phyloP scores from a whole-genome alignment of 2,888 invertebrate species.

The Anorthoa munda region DNA sequence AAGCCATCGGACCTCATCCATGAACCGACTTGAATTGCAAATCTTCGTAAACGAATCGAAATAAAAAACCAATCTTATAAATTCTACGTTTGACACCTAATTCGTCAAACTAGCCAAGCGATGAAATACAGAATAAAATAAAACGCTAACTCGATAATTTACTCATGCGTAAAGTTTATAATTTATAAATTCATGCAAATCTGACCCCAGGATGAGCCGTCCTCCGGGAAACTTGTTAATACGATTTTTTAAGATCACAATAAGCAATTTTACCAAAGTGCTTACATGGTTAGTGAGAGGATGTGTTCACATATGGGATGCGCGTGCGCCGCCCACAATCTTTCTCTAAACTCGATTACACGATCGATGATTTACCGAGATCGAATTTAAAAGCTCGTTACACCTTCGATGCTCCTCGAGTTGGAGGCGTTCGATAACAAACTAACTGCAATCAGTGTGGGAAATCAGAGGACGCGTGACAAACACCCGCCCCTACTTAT shows the following conservation, averaged over 20 bases:
- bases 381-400: slow-evolving; percentile 88
- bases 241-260: slow-evolving; percentile 64
- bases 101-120: slow-evolving; percentile 78
- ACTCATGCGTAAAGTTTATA: slow-evolving; percentile 71
- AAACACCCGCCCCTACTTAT: slow-evolving; percentile 69
- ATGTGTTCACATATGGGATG: slow-evolving; percentile 87
- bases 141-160: slow-evolving; percentile 55
- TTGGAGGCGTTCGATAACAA: slow-evolving; percentile 71
- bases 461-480: slow-evolving; percentile 70
- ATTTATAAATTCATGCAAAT: slow-evolving; percentile 78
- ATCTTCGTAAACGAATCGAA: slow-evolving; percentile 68
- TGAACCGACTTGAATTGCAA: slow-evolving; percentile 80
- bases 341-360: slow-evolving; percentile 89
- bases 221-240: slow-evolving; percentile 82
- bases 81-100: slow-evolving; percentile 75
- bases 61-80: slow-evolving; percentile 70
- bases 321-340: slow-evolving; percentile 87
- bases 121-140: slow-evolving; percentile 59
- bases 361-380: slow-evolving; percentile 89
- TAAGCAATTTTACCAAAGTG: slow-evolving; percentile 76
- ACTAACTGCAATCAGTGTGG: slow-evolving; percentile 73
- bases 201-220: slow-evolving; percentile 86
- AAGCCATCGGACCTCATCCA: slow-evolving; percentile 84
- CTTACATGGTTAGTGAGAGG: slow-evolving; percentile 83
- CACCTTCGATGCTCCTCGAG: slow-evolving; percentile 78